Base-by-base conservation (phyloP, 2,888 invertebrate species). In the Clusia tigrina region DNA sequence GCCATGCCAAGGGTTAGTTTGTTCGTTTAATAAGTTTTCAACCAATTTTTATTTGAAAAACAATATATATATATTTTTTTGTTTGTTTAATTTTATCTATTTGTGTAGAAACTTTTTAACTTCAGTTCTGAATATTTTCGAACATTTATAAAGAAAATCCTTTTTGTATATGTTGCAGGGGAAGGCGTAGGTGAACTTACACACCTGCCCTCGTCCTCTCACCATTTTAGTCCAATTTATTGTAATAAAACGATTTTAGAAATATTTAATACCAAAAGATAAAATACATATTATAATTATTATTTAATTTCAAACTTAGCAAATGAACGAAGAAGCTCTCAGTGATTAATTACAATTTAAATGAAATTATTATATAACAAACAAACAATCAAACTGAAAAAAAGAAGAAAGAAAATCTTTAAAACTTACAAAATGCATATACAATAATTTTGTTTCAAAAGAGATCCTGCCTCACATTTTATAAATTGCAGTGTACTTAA, bases 1-100 rank as follows among this genome's bases (percentile, higher is more conserved):
- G 83, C 67, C 80, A 80, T 74, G 78, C 78, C 63, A 75, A 78
- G 73, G 74, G 20, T 20, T 48, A 48, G 22, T 48, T 18, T 42
- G 12, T 32, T 32, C 12, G 12, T 32, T 32, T 32, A 6, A 32
- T 32, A 32, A 6, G 6, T 32, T 32, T 32, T 32, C 6, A 32
- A 9, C 32, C 12, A 32, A 9, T 32, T 6, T 32, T 32, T 32
- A 32, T n/a, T n/a, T n/a, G n/a, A n/a, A n/a, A n/a, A 6, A 32
- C 32, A 32, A 6, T 32, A 12, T 32, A 12, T 12, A n/a, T n/a
- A n/a, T n/a, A n/a, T n/a, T n/a, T n/a, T n/a, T n/a, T n/a, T n/a
- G n/a, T n/a, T n/a, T n/a, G 32, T 32, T 32, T 9, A 32, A 12
- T 32, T 32, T 32, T 32, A 32, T 9, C 6, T 9, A 32, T 32